Conservation (phyloP, 2,888 invertebrate genomes). For the Ceraclea dissimilis region DNA sequence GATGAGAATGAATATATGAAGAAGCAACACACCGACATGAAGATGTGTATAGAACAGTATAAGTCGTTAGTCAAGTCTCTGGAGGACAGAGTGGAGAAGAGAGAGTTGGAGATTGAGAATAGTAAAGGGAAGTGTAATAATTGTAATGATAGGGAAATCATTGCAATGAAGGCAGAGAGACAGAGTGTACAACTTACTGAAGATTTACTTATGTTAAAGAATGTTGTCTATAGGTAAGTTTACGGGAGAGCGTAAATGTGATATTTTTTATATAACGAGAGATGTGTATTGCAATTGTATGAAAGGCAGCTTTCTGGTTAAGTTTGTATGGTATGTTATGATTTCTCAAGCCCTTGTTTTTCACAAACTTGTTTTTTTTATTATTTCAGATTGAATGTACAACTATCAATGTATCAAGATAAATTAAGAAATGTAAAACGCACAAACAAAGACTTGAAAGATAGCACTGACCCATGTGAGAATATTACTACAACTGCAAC, state of each 20-base stretch:
- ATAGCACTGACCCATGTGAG: neutral
- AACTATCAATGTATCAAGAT: constrained; percentile 71
- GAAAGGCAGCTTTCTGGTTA: too few species aligned
- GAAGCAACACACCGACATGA: constrained; percentile 42
- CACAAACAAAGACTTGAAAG: neutral
- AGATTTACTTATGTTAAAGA: constrained; percentile 68
- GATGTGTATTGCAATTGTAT: neutral
- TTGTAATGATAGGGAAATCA: constrained; percentile 44
- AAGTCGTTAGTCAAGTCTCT: constrained; percentile 44
- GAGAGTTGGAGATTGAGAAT: constrained; percentile 32
- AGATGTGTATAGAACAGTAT: constrained; percentile 46
- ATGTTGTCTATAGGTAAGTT: constrained; percentile 58
- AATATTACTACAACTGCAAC: constrained; percentile 25
- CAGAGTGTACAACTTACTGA: constrained; percentile 53
- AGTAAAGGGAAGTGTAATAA: constrained; percentile 33
- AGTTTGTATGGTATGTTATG: neutral
- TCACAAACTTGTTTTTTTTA: neutral
- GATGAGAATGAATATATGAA: constrained; percentile 54
- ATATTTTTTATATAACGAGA: neutral
- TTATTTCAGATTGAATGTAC: constrained; percentile 58
- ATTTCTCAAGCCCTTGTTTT: neutral
- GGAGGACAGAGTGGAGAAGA: constrained; percentile 38
- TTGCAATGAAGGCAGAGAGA: constrained; percentile 44
- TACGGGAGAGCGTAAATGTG: neutral
- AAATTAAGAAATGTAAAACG: constrained; percentile 42